Percentiles rank a stretch among this genome's conserved stretches.
Conservation (phyloP, 2,888 invertebrate genomes). For the Eupithecia tripunctaria region DNA sequence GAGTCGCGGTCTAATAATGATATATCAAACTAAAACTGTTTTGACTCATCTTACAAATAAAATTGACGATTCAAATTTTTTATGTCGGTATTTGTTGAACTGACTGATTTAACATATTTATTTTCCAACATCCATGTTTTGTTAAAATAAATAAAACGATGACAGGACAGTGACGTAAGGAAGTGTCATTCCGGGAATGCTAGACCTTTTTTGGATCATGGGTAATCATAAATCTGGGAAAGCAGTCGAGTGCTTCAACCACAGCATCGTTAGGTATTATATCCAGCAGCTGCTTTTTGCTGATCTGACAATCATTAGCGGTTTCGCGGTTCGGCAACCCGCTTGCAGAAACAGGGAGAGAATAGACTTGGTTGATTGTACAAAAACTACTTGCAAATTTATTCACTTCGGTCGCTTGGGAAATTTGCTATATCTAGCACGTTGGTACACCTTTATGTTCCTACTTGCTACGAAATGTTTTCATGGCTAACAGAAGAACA, state of each 20-base stretch:
- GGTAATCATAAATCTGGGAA: conserved; percentile 23
- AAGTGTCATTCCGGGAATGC: too few relatives aligned
- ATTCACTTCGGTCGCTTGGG: background rate
- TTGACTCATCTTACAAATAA: too few relatives aligned
- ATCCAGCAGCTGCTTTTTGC: conserved; percentile 53
- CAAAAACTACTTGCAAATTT: background rate
- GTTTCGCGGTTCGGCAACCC: conserved; percentile 57
- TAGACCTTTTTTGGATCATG: too few relatives aligned
- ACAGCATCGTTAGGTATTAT: conserved; percentile 45
- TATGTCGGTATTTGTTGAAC: too few relatives aligned
- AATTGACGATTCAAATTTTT: too few relatives aligned
- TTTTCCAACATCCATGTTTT: too few relatives aligned
- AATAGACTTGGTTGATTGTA: conserved; percentile 20
- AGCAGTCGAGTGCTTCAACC: conserved; percentile 40
- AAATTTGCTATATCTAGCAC: background rate
- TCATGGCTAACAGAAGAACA: background rate
- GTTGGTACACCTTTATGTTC: background rate
- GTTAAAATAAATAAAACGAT: too few relatives aligned
- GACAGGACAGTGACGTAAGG: too few relatives aligned
- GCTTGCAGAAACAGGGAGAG: conserved; percentile 45
- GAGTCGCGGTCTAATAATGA: too few relatives aligned
- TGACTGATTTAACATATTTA: too few relatives aligned
- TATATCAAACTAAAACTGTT: too few relatives aligned
- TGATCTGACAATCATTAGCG: conserved; percentile 57
- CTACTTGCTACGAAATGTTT: background rate